Evolutionary conservation across 2,888 invertebrate genomes (phyloP).

Genomic region (Lampropteryx suffumata): DNA sequence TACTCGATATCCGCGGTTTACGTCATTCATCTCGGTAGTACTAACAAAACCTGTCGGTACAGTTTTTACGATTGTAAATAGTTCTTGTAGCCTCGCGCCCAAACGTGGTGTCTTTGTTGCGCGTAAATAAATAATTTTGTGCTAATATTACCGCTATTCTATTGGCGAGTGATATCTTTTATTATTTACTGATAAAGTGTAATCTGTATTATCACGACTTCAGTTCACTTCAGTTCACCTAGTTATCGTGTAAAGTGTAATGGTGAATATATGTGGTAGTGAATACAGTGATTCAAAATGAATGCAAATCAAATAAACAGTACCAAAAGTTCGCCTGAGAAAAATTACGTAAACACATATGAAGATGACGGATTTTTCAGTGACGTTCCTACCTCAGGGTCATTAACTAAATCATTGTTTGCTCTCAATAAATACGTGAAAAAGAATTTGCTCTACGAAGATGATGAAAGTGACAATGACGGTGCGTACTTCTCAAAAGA

Average conservation of each 20-base stretch:
- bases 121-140: constrained; percentile 40
- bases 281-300: constrained; percentile 45
- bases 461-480: constrained; percentile 55
- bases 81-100: constrained; percentile 59
- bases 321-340: constrained; percentile 27
- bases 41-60: constrained; percentile 67
- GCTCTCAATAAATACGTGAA: constrained; percentile 74
- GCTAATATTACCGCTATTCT: constrained; percentile 38
- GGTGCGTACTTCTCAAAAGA: constrained; percentile 73
- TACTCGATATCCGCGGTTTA: constrained; percentile 53
- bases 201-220: constrained; percentile 54
- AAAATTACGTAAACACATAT: constrained; percentile 35
- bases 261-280: constrained; percentile 39
- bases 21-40: constrained; percentile 65
- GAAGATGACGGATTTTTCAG: constrained; percentile 71
- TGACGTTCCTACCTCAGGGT: constrained; percentile 63
- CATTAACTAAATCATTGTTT: constrained; percentile 66
- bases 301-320: constrained; percentile 38
- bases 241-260: constrained; percentile 47
- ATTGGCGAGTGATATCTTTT: constrained; percentile 59
- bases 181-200: constrained; percentile 53
- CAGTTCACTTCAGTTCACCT: constrained; percentile 50
- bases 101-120: constrained; percentile 52
- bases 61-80: constrained; percentile 74
- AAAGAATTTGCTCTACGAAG: constrained; percentile 70